phyloP scores from a whole-genome alignment of 1,140 invertebrate genomes.

The Panulirus ornatus region DNA sequence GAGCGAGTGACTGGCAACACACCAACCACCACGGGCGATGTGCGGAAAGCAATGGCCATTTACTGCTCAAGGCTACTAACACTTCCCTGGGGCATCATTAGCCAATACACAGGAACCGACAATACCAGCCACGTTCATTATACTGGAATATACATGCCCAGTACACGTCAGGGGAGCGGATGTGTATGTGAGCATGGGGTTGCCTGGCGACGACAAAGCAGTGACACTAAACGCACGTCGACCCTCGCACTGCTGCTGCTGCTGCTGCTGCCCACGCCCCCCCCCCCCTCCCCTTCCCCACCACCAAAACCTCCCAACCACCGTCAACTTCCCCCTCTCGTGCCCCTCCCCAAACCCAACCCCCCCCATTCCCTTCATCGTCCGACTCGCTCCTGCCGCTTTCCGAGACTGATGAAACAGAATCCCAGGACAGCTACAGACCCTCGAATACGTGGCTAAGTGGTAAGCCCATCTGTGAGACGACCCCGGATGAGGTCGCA shows the following conservation, averaged over 20 bases:
- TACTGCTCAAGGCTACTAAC: constrained; percentile 64
- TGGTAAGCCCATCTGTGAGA: too few species aligned
- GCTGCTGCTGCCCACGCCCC: not conserved
- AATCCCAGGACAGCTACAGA: not conserved
- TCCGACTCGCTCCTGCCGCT: not conserved
- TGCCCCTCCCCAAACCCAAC: not conserved
- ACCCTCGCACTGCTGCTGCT: constrained; percentile 42
- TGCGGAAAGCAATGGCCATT: constrained; percentile 68
- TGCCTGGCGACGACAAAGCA: constrained; percentile 11
- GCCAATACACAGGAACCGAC: not conserved
- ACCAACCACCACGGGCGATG: constrained; percentile 53
- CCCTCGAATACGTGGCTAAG: too few species aligned
- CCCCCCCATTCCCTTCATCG: not conserved
- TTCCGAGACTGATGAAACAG: not conserved
- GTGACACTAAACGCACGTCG: constrained; percentile 53
- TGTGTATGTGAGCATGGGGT: not conserved
- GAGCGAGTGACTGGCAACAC: constrained; percentile 42
- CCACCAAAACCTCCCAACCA: too few species aligned
- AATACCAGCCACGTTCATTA: not conserved
- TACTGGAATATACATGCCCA: not conserved
- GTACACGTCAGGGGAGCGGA: not conserved
- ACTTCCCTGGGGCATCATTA: constrained; percentile 41
- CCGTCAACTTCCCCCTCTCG: not conserved
- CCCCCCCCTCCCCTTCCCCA: not conserved
- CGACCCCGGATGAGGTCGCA: too few species aligned